phyloP scores from a whole-genome alignment of 1,140 invertebrate species.

The Zaprionus taronus region DNA sequence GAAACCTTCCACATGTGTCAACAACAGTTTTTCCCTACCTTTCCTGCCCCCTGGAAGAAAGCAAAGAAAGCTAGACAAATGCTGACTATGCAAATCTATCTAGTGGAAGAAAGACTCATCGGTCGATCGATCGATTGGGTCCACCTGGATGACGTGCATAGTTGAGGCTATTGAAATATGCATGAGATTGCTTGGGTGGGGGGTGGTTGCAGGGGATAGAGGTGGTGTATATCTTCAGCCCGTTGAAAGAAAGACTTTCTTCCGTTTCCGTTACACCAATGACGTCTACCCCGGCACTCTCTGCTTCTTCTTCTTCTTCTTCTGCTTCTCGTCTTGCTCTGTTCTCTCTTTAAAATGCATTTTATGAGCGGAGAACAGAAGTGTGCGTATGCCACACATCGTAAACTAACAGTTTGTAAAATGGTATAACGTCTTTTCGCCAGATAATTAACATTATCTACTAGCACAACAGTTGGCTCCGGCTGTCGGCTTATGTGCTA shows the following conservation, averaged over 20 bases:
- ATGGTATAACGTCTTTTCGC: conserved; percentile 32
- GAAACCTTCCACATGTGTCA: conserved; percentile 45
- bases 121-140: conserved; percentile 17
- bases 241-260: conserved; percentile 67
- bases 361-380: conserved; percentile 54
- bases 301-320: background rate
- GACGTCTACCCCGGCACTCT: background rate
- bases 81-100: conserved; percentile 62
- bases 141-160: conserved; percentile 46
- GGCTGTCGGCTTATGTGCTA: conserved; percentile 23
- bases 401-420: conserved; percentile 72
- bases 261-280: conserved; percentile 63
- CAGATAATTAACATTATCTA: conserved; percentile 72
- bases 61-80: conserved; percentile 35
- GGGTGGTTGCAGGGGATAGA: background rate
- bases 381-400: conserved; percentile 68
- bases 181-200: conserved; percentile 42
- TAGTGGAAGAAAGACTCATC: conserved; percentile 20
- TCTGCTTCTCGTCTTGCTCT: background rate
- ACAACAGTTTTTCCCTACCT: background rate
- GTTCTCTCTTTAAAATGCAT: conserved; percentile 12
- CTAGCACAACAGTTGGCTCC: conserved; percentile 61
- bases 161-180: conserved; percentile 62
- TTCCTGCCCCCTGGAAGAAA: conserved; percentile 5
- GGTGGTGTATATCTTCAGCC: background rate